Conservation (phyloP, 2,797 vertebrate genomes). For the Sebastes iracundus region DNA sequence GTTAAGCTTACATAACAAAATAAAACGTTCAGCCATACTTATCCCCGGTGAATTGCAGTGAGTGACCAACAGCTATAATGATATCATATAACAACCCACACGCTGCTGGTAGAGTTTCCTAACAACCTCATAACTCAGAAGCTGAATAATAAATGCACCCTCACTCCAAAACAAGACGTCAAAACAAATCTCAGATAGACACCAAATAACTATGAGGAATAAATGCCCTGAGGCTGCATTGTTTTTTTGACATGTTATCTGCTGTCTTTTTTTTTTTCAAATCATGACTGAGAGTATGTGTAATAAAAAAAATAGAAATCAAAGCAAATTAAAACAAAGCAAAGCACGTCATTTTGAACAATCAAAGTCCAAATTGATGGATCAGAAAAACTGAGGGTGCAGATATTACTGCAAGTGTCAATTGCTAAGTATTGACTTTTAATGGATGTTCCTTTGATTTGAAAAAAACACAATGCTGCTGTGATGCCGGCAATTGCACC, state of each 20-base stretch:
- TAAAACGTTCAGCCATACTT: background rate
- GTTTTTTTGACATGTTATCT: background rate
- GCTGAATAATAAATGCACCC: slow-evolving; percentile 14
- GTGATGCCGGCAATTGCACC: slow-evolving; percentile 15
- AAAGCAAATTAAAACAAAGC: slow-evolving; percentile 7
- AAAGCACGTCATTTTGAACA: background rate
- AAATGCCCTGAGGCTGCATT: background rate
- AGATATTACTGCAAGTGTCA: background rate
- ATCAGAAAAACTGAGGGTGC: slow-evolving; percentile 6
- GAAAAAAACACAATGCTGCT: slow-evolving; percentile 14
- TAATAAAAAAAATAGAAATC: background rate
- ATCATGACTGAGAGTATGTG: background rate
- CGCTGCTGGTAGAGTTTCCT: background rate
- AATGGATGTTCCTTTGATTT: slow-evolving; percentile 17
- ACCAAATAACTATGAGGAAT: slow-evolving; percentile 6
- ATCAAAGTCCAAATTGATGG: background rate
- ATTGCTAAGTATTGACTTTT: background rate
- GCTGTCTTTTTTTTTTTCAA: background rate
- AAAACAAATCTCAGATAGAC: slow-evolving; percentile 15
- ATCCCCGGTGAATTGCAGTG: background rate
- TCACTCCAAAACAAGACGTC: slow-evolving; percentile 9
- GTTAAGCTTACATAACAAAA: background rate
- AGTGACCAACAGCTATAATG: slow-evolving; percentile 8
- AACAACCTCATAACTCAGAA: slow-evolving; percentile 8
- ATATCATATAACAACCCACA: slow-evolving; percentile 13